Base-by-base conservation (phyloP, 1,140 invertebrate genomes). In the Acromyrmex echinatior region DNA sequence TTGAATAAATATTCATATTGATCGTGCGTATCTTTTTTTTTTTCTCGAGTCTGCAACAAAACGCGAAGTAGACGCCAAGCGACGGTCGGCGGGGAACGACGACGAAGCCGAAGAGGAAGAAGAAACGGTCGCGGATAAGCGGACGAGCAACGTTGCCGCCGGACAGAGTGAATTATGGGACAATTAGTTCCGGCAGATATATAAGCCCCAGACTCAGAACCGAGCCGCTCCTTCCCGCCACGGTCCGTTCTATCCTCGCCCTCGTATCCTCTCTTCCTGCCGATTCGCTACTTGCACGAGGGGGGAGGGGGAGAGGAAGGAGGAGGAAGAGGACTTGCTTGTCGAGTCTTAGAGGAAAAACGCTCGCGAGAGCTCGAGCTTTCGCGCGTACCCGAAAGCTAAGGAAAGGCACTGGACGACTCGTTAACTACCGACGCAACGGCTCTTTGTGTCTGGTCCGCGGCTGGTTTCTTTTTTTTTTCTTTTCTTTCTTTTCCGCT, bases 131-230 rank as follows among this genome's bases (percentile, higher is more conserved):
- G 86, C 70, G 92, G 89, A 92, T 92, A 93, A 92, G 90, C 91
- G 87, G 87, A 88, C 80, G 90, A 88, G 90, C 82, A 88, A 86
- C 88, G 81, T 68, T 81, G 88, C 91, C 89, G 87, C 91, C 81
- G 91, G 89, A 86, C 84, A 87, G 90, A 91, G 92, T 93, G 92
- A 93, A 93, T 93, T 93, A 93, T 93, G 91, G 91, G 92, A 93
- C 92, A 93, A 93, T 93, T 93, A 93, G 92, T 93, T 93, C 92
- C 92, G 92, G 92, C 90, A 93, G 92, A 93, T 93, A 93, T 92
- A 92, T 93, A 93, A 93, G 92, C 88, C 87, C 91, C 86, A 87
- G 91, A 89, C 91, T 87, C 87, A 82, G 91, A 92, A 80, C 87
- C 80, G 65, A 70, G 63, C 70, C 60, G 68, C 80, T 70, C 53